These are phyloP conservation scores for Ischnura elegans DNA, from an alignment of 2,888 invertebrate genomes.

Conservation along the genomic window DNA sequence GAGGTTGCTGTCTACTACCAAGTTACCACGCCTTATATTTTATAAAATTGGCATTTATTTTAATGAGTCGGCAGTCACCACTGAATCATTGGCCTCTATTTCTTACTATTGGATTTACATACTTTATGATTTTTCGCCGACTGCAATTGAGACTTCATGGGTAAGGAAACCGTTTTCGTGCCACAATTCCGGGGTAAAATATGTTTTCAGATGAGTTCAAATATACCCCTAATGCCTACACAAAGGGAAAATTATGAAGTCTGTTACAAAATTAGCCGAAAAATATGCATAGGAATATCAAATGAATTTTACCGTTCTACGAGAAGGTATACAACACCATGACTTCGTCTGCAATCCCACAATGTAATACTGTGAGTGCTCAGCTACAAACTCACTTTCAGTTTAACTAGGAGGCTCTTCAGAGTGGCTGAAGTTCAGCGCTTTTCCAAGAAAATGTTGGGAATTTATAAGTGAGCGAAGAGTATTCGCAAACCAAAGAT, in stretches of 20 bases:
- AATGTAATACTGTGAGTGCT: no score
- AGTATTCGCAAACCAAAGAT: background rate
- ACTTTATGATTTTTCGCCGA: background rate
- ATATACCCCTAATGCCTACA: background rate
- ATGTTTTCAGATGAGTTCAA: background rate
- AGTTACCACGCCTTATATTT: background rate
- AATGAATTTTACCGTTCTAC: background rate
- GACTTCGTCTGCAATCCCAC: no score
- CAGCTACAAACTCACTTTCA: no score
- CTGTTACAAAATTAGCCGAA: background rate
- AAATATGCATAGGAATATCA: background rate
- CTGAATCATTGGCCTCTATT: background rate
- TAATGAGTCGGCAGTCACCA: background rate
- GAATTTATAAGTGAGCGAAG: background rate
- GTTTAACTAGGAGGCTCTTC: background rate
- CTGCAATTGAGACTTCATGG: no score
- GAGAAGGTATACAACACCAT: background rate
- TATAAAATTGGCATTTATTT: background rate
- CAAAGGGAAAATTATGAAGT: background rate
- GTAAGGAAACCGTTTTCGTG: background rate
- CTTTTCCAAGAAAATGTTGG: background rate
- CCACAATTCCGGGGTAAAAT: background rate
- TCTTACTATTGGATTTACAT: background rate
- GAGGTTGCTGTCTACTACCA: background rate
- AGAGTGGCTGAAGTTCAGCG: background rate